These are phyloP conservation scores for Lethrus apterus DNA, from an alignment of 1,140 invertebrate genomes.

Conservation along the genomic window DNA sequence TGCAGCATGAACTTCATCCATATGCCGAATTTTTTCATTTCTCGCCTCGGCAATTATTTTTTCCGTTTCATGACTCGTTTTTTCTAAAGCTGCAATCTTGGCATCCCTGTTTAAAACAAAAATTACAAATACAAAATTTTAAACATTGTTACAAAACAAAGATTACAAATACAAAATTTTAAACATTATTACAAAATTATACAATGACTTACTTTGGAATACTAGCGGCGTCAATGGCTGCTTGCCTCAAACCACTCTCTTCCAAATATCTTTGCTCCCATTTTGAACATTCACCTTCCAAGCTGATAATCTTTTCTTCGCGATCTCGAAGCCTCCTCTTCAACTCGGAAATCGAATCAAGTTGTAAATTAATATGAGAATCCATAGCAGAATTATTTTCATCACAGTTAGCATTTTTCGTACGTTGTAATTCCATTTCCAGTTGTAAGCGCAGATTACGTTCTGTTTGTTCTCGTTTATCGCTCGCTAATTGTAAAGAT, in stretches of 20 bases:
- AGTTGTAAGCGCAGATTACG: slow-evolving; percentile 69
- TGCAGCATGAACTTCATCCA: slow-evolving; percentile 77
- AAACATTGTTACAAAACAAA: background rate
- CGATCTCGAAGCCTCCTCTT: slow-evolving; percentile 62
- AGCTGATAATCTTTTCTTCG: slow-evolving; percentile 72
- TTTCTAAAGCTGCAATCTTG: slow-evolving; percentile 77
- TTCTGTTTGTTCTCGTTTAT: slow-evolving; percentile 78
- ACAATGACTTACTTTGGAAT: slow-evolving; percentile 63
- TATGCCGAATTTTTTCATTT: slow-evolving; percentile 78
- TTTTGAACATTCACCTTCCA: slow-evolving; percentile 76
- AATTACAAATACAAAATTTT: background rate
- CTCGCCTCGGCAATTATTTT: slow-evolving; percentile 78
- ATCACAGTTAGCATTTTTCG: slow-evolving; percentile 26
- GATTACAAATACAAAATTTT: background rate
- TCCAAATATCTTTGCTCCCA: slow-evolving; percentile 85
- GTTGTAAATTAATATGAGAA: slow-evolving; percentile 38
- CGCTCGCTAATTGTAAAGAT: slow-evolving; percentile 75
- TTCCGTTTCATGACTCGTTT: slow-evolving; percentile 79
- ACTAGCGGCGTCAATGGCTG: slow-evolving; percentile 76
- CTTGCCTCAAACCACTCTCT: slow-evolving; percentile 74
- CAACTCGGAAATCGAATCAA: slow-evolving; percentile 56
- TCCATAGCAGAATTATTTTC: slow-evolving; percentile 34
- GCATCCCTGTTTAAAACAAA: slow-evolving; percentile 56
- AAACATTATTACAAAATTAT: slow-evolving; percentile 40
- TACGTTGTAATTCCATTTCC: slow-evolving; percentile 69